phyloP scores from a whole-genome alignment of 2,113 vertebrate species.

The Phrynocephalus versicolor region DNA sequence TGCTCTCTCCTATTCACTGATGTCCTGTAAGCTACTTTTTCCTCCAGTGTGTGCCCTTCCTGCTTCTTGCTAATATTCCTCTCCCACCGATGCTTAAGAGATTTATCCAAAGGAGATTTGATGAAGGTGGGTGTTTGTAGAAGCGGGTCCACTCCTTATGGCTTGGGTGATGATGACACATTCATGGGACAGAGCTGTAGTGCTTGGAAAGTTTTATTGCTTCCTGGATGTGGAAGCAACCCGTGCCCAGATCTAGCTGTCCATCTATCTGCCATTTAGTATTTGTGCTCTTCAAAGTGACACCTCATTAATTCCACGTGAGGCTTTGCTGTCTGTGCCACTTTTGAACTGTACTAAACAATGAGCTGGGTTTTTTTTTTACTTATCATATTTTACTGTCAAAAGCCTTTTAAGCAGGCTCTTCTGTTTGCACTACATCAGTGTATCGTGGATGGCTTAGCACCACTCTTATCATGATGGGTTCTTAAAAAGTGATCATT shows the following conservation, averaged over 20 bases:
- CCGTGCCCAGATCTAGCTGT: neutral
- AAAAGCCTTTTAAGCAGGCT: conserved; percentile 33
- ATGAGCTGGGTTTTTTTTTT: conserved; percentile 32
- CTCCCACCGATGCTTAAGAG: neutral
- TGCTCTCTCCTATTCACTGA: too few species aligned
- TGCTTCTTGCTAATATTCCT: neutral
- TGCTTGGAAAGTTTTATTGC: neutral
- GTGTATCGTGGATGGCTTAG: conserved; percentile 12
- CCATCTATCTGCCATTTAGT: conserved; percentile 22
- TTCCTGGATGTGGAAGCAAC: neutral
- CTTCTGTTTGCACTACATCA: conserved; percentile 18
- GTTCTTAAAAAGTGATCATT: conserved; percentile 49
- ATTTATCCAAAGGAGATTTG: neutral
- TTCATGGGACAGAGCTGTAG: neutral
- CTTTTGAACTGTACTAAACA: conserved; percentile 50
- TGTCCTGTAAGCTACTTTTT: neutral
- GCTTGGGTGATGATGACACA: neutral
- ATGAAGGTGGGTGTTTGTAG: neutral
- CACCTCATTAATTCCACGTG: conserved; percentile 31
- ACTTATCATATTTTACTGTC: conserved; percentile 41
- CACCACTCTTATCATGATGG: neutral
- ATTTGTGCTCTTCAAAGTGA: conserved; percentile 32
- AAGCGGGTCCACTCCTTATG: neutral
- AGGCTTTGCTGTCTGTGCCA: neutral
- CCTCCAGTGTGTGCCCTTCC: neutral